Evolutionary conservation across 2,888 invertebrate species (phyloP), one percentile per base, ranked within the genome.

Genomic region (Pollenia angustigena): DNA sequence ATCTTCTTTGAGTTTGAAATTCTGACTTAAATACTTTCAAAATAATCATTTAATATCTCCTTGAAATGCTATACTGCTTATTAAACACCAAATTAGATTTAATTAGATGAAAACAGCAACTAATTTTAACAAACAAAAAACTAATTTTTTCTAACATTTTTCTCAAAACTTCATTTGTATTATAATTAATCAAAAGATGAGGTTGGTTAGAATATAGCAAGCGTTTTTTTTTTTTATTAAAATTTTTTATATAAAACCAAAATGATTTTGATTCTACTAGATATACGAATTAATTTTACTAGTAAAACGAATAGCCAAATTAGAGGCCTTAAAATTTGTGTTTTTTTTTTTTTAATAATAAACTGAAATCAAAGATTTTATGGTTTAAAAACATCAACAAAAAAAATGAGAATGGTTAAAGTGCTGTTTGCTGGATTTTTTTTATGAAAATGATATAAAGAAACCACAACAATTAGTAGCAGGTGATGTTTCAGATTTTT

Each of bases 301-400:
- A 69, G 69, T 75, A 82, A 64, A 86, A 80, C 75, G 75, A 76
- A 72, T 86, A 76, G 16, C 54, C 64, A 80, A 86, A 83, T 83
- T 80, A 86, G 83, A 86, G 83, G 86, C 83, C 83, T 86, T 71
- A 83, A 80, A 71, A 54, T 80, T 69, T 46, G 14, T 16, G 75
- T 75, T 56, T 69, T 9, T 32, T 18, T 76, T 76, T 62, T 68
- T 52, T 42, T 68, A 40, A 64, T 83, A 80, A 86, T 83, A 80
- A 83, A 86, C 69, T 76, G 56, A 86, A 86, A 86, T 86, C 80
- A 80, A 80, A 86, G 64, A 80, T 83, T 86, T 86, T 80, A 86
- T 86, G 83, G 80, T 71, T 78, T 68, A 79, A 68, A 75, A 80
- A 83, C 40, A 32, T 23, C 32, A 32, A 4, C 4, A 32, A 32